A percentile compares a stretch with the other conserved stretches of the same genome.
Conservation (phyloP, 2,888 invertebrate genomes). For the Agriopis leucophaearia region DNA sequence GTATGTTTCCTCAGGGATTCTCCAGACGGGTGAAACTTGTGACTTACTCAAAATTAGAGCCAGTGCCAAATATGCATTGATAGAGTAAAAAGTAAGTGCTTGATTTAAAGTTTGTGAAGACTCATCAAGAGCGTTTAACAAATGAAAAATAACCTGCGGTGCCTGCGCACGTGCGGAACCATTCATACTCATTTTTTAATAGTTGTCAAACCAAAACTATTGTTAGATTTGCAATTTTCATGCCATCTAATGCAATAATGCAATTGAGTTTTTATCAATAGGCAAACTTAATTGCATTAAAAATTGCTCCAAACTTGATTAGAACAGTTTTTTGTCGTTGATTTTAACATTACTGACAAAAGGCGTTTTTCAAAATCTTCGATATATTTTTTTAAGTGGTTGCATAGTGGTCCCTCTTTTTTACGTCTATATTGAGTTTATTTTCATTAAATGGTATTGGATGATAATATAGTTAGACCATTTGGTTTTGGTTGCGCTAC, state of each 20-base stretch:
- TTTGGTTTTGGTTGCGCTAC: not conserved
- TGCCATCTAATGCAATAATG: constrained; percentile 21
- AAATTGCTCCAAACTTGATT: constrained; percentile 15
- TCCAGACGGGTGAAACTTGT: not conserved
- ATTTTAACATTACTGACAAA: not conserved
- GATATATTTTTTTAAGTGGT: not conserved
- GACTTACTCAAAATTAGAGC: not conserved
- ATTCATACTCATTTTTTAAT: constrained; percentile 6
- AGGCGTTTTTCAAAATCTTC: not conserved
- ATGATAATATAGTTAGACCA: not conserved
- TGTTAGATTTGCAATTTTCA: constrained; percentile 18
- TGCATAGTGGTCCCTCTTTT: not conserved
- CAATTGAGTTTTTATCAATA: constrained; percentile 17
- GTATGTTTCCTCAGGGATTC: too few species aligned
- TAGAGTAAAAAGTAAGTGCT: not conserved
- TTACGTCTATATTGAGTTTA: not conserved
- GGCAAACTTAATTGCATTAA: constrained; percentile 17
- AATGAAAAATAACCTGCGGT: constrained; percentile 5
- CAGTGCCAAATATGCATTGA: not conserved
- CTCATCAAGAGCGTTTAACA: constrained; percentile 10
- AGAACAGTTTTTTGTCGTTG: not conserved
- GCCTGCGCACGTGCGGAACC: constrained; percentile 12
- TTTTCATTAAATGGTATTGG: not conserved
- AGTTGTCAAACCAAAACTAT: constrained; percentile 14
- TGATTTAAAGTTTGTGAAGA: not conserved